Evolutionary conservation across 2,113 vertebrate genomes (phyloP).

Genomic region (Prionailurus bengalensis): DNA sequence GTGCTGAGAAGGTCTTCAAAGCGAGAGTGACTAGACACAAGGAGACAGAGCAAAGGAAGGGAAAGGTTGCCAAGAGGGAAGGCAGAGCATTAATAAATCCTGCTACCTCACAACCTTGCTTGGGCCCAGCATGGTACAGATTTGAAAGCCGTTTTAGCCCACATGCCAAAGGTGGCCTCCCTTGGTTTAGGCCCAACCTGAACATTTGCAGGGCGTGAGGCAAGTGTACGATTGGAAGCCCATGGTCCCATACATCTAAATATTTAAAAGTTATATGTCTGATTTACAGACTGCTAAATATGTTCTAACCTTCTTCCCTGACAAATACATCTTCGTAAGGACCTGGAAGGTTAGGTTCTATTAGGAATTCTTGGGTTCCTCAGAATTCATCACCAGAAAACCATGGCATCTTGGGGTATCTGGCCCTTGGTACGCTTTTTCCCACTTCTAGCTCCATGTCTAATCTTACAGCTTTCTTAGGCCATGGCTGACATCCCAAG

Average conservation of each 20-base stretch:
- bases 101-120: neutral
- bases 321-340: neutral
- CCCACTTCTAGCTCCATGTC: neutral
- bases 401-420: neutral
- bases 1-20: neutral
- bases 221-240: neutral
- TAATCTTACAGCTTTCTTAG: neutral
- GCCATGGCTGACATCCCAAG: neutral
- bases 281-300: constrained; percentile 26
- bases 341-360: neutral
- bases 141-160: neutral
- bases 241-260: neutral
- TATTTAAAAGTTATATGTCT: constrained; percentile 6
- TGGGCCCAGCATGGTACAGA: neutral
- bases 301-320: neutral
- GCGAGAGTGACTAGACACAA: neutral
- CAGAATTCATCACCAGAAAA: constrained; percentile 32
- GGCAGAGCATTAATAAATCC: neutral
- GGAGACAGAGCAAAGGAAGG: neutral
- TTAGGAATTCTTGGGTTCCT: constrained; percentile 45
- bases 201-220: neutral
- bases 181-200: neutral
- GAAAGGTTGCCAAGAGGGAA: constrained; percentile 23
- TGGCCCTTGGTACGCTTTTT: neutral
- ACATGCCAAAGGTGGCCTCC: neutral